Evolutionary conservation across 1,140 invertebrate genomes (phyloP), one percentile per base, ranked within the genome.

Genomic region (Ostrea edulis): DNA sequence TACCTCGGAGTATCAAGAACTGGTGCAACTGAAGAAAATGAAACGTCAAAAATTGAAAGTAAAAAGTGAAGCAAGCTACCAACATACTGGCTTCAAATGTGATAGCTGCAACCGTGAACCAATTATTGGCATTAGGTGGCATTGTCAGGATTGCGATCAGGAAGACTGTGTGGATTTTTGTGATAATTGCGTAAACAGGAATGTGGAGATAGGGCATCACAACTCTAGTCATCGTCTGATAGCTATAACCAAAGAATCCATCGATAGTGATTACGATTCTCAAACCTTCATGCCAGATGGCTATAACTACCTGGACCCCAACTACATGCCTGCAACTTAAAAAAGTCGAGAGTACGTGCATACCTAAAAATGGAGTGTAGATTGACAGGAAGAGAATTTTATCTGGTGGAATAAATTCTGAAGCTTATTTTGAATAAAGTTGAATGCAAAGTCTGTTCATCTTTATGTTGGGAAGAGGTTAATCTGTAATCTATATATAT

Each of bases 91-190:
- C 65, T 95, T 96, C 86, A 90, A 97, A 96, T 97, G 97, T 94
- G 95, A 96, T 88, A 94, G 95, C 29, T 97, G 97, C 93, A 94
- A 95, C 14, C 96, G 96, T 90, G 96, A 96, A 22, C 97, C 97
- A 12, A 96, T 97, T 68, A 94, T 95, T 53, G 96, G 96, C 17
- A 96, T 96, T 7, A 95, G 97, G 85, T 97, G 97, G 97, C 96
- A 97, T 91, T 97, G 97, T 91, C 94, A 93, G 53, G 95, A 96
- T 65, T 97, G 96, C 92, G 94, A 93, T 11, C 87, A 93, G 55
- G 93, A 95, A 53, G 71, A 90, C 0, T 93, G 93, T 52, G 93
- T 96, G 22, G 96, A 96, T 92, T 95, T 96, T 88, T 97, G 94
- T 93, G 92, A 94, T 11, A 89, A 93, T 9, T 95, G 95, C 91